Evolutionary conservation across 2,113 vertebrate genomes (phyloP).

Genomic region (Odontophorus gujanensis): DNA sequence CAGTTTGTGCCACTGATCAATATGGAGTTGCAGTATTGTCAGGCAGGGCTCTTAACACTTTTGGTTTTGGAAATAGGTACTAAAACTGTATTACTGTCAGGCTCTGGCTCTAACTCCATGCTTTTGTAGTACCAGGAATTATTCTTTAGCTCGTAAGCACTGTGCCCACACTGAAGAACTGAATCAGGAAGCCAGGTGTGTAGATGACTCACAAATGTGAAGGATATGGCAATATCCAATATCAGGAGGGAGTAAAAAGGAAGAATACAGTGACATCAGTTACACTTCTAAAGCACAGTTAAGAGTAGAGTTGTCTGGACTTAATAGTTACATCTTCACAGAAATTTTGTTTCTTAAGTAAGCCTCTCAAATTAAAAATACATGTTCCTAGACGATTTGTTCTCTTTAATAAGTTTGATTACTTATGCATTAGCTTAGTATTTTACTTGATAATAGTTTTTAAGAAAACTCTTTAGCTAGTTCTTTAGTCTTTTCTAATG

Average conservation of each 20-base stretch:
- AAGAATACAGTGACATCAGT: background rate
- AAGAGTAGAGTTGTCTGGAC: background rate
- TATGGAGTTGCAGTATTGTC: background rate
- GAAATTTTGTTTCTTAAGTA: background rate
- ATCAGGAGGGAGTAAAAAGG: background rate
- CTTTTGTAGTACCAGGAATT: background rate
- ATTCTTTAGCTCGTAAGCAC: background rate
- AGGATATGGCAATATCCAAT: background rate
- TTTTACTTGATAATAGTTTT: background rate
- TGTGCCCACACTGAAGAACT: background rate
- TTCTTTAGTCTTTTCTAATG: background rate
- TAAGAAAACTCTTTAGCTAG: background rate
- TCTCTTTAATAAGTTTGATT: background rate
- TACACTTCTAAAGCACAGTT: background rate
- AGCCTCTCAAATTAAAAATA: too few species aligned
- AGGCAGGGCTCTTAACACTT: background rate
- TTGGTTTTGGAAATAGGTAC: background rate
- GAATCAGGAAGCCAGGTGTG: background rate
- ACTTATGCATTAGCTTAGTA: background rate
- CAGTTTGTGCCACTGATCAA: background rate
- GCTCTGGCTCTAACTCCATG: background rate
- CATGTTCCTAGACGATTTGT: background rate
- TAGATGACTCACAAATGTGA: background rate
- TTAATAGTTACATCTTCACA: background rate
- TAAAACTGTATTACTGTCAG: background rate